Evolutionary conservation across 2,888 invertebrate genomes (phyloP), one percentile per base, ranked within the genome.

Genomic region (Mythimna ferrago): DNA sequence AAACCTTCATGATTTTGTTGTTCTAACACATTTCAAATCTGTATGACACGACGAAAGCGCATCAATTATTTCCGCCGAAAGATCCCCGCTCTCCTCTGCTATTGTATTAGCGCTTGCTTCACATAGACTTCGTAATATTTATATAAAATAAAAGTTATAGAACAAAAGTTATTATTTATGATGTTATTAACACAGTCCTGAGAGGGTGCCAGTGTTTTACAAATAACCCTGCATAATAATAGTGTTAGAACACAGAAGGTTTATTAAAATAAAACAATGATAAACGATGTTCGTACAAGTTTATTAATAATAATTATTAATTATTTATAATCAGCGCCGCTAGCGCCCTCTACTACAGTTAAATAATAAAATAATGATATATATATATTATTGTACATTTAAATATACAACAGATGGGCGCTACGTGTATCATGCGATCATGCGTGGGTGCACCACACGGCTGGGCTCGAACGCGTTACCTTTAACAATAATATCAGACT

Each of bases 261-360:
- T 54, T 53, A n/a, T 21, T 26, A 1, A 66, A 87, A 83, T 84
- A 75, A 87, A 87, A 87, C 80, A 57, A 60, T 9, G 10, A 56
- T 41, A 6, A 82, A 87, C 89, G 89, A 88, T 87, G 82, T 87
- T 88, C 89, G 89, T 90, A 90, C 89, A 89, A 89, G 86, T 90
- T 89, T 90, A 87, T 86, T 88, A 76, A 75, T 87, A 80, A 78
- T 89, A 89, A 87, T 86, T 83, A 84, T 76, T 86, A 80, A 79
- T 84, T 84, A 84, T 76, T 85, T 78, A 81, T 78, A 82, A 82
- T 84, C 19, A 54, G 71, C 73, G 72, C 73, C 62, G 64, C 35
- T 11, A 66, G 71, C 76, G 66, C 73, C 54, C 53, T 61, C 78
- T 76, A 64, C 74, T 76, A 80, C 62, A 73, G 61, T 79, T 83